These are phyloP conservation scores for Ophraella communa DNA, from an alignment of 2,888 invertebrate genomes.

Conservation along the genomic window DNA sequence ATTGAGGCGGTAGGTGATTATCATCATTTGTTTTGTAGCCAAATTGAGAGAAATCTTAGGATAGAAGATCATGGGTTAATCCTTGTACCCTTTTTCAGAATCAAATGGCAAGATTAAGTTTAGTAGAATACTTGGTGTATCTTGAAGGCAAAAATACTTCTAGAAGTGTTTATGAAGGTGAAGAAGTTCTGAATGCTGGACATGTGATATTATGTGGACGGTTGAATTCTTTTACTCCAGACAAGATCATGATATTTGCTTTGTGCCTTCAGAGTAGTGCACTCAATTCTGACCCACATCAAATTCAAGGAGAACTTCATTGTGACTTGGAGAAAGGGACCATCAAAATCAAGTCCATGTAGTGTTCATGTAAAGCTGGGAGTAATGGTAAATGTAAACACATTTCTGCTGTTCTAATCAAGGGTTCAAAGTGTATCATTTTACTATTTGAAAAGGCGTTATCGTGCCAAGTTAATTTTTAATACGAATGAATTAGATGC, in stretches of 20 bases:
- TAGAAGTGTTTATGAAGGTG: conserved; percentile 16
- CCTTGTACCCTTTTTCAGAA: too few species aligned
- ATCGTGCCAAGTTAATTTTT: too few species aligned
- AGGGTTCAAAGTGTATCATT: conserved; percentile 10
- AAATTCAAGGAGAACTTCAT: conserved; percentile 5
- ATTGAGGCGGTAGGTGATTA: too few species aligned
- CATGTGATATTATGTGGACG: conserved; percentile 17
- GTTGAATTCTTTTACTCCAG: background rate
- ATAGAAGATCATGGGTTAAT: too few species aligned
- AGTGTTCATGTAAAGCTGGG: conserved; percentile 13
- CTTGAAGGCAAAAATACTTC: conserved; percentile 10
- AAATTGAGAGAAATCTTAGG: too few species aligned
- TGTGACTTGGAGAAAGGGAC: background rate
- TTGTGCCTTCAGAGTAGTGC: conserved; percentile 4
- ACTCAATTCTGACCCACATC: conserved; percentile 9
- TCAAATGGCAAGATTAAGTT: too few species aligned
- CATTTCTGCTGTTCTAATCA: conserved; percentile 14
- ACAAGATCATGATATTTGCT: background rate
- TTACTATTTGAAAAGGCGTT: too few species aligned
- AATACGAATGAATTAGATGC: too few species aligned
- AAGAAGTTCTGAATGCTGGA: conserved; percentile 15
- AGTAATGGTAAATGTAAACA: conserved; percentile 17
- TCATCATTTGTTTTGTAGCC: too few species aligned
- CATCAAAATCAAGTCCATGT: conserved; percentile 3
- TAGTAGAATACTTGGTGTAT: too few species aligned